Evolutionary conservation across 1,140 invertebrate genomes (phyloP).

Genomic region (Leptinotarsa undecemlineata): DNA sequence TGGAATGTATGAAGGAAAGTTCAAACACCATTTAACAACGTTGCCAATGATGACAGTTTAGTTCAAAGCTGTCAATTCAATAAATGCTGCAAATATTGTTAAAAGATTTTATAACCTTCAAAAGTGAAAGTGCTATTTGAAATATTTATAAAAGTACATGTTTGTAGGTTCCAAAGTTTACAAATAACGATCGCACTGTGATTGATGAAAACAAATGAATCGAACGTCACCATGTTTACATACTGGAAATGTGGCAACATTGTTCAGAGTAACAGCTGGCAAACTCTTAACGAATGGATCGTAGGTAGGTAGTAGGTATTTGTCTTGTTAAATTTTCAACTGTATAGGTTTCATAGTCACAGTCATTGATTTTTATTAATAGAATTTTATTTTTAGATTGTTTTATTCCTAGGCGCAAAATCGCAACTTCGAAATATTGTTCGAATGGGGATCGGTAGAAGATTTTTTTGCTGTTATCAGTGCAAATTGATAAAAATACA

Average conservation of each 20-base stretch:
- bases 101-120: too few species aligned
- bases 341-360: slow-evolving; percentile 21
- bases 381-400: slow-evolving; percentile 24
- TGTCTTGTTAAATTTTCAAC: slow-evolving; percentile 20
- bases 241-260: slow-evolving; percentile 7
- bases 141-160: too few species aligned
- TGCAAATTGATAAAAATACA: too few species aligned
- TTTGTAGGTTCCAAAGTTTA: too few species aligned
- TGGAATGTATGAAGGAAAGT: background rate
- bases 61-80: too few species aligned
- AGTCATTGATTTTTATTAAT: slow-evolving; percentile 26
- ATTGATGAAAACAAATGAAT: background rate
- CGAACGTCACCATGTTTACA: background rate
- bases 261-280: slow-evolving; percentile 16
- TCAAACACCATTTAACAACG: slow-evolving; percentile 1
- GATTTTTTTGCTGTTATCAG: too few species aligned
- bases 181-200: too few species aligned
- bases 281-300: slow-evolving; percentile 14
- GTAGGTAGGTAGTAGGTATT: slow-evolving; percentile 21
- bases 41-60: background rate
- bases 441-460: too few species aligned
- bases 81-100: background rate
- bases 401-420: background rate
- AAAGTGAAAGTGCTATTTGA: too few species aligned
- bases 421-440: background rate